Evolutionary conservation across 37 sponge, comb jelly and placozoan species (phyloP), one percentile per base, ranked within the genome.

Genomic region (Axinella damicornis): DNA sequence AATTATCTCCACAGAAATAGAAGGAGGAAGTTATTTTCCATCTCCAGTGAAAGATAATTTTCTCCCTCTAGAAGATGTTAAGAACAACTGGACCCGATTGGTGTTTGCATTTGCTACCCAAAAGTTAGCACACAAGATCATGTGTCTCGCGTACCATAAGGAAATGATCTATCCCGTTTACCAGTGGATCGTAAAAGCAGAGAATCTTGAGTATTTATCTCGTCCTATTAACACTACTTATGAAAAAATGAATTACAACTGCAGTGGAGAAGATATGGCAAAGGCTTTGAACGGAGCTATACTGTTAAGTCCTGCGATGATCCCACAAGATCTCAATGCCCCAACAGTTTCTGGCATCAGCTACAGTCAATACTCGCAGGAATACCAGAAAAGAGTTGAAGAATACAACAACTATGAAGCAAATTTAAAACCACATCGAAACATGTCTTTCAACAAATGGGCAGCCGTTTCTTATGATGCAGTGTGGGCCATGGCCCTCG

Each of bases 401-500:
- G 17, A 28, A 15, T 78, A 73, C 53, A 73, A 73, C 46, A 46
- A 9, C 9, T 12, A 46, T 46, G 46, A 46, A 15, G 30, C 38
- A 41, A 46, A 46, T 46, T n/a, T n/a, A n/a, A n/a, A n/a, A n/a
- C 46, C 46, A 46, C 9, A 46, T 46, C 4, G 46, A 46, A 46
- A 46, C 46, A 46, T 46, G 9, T 46, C 46, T 46, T 4, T 46
- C 46, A 61, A 11, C 11, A 14, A 2, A 9, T 73, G 53, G 41
- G 74, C 56, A 16, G 41, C 40, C n/a, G 24, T 73, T n/a, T 22
- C 39, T 0, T 73, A 53, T 53, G 74, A 73, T 27, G 74, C 74
- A 18, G 24, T 73, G 28, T 73, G 74, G 76, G 22, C 76, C 52
- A 20, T 76, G 30, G 76, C 76, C 19, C 76, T 76, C 1, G 57